phyloP scores from a whole-genome alignment of 2,113 vertebrate genomes.

The Oncorhynchus keta region DNA sequence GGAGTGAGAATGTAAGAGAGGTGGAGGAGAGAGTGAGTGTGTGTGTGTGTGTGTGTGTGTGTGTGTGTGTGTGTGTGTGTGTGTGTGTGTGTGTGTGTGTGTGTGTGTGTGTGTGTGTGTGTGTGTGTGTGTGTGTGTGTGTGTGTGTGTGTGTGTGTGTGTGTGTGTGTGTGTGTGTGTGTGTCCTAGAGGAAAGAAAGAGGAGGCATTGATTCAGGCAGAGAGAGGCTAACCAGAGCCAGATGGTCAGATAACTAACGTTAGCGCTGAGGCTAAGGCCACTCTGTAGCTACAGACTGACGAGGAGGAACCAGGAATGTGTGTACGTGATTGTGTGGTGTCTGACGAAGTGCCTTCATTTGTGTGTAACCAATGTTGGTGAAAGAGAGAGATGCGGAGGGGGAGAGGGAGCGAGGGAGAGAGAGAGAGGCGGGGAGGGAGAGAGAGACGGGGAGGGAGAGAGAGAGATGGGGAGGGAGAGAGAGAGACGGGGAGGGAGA shows the following conservation, averaged over 20 bases:
- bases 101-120: slow-evolving; percentile 20
- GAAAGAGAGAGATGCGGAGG: too few relatives aligned
- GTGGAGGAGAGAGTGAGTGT: too few relatives aligned
- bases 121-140: slow-evolving; percentile 34
- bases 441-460: neutral
- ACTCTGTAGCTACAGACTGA: slow-evolving; percentile 12
- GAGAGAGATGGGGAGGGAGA: too few relatives aligned
- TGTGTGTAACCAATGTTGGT: neutral
- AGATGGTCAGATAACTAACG: slow-evolving; percentile 63
- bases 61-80: slow-evolving; percentile 25
- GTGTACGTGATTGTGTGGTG: slow-evolving; percentile 5
- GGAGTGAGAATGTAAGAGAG: slow-evolving; percentile 65
- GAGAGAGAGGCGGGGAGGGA: too few relatives aligned
- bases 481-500: fast-evolving
- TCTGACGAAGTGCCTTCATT: neutral
- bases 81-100: slow-evolving; percentile 23
- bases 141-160: slow-evolving; percentile 26
- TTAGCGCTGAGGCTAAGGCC: slow-evolving; percentile 11
- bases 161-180: slow-evolving; percentile 30
- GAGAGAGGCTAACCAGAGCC: slow-evolving; percentile 65
- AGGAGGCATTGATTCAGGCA: slow-evolving; percentile 64
- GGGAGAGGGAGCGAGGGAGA: too few relatives aligned
- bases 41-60: too few relatives aligned
- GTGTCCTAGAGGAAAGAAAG: slow-evolving; percentile 42
- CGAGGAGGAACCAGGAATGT: slow-evolving; percentile 9